A percentile compares a stretch with the other conserved stretches of the same genome.
Evolutionary conservation across 2,797 vertebrate genomes (phyloP).

Genomic region (Babyrousa celebensis): DNA sequence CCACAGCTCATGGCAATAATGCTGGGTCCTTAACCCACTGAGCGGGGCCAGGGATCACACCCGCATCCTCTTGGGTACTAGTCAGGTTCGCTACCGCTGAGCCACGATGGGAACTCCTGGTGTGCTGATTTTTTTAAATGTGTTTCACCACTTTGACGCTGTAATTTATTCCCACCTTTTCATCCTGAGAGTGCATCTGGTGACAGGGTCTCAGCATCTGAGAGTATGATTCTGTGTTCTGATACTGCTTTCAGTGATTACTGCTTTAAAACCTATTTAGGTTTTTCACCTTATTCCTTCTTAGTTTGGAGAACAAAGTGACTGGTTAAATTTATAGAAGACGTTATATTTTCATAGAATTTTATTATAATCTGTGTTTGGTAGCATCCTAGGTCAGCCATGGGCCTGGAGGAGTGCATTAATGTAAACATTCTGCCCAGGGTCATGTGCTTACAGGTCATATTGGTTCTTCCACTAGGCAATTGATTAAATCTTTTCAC

Average conservation of each 20-base stretch:
- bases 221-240: background rate
- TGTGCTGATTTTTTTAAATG: background rate
- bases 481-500: conserved; percentile 9
- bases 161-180: background rate
- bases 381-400: background rate
- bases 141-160: background rate
- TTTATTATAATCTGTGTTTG: background rate
- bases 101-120: too few relatives aligned
- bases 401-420: background rate
- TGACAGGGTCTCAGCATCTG: background rate
- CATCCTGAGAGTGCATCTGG: background rate
- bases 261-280: conserved; percentile 1
- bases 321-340: background rate
- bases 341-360: background rate
- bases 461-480: background rate
- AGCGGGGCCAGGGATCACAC: too few relatives aligned
- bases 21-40: too few relatives aligned
- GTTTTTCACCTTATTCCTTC: conserved; percentile 11
- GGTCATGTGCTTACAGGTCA: background rate
- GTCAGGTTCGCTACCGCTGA: too few relatives aligned
- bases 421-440: background rate
- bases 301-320: conserved; percentile 22
- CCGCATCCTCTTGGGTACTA: too few relatives aligned
- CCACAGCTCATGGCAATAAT: too few relatives aligned
- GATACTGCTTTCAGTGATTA: background rate